Evolutionary conservation across 2,888 invertebrate species (phyloP), one percentile per base, ranked within the genome.

Genomic region (Xestia sexstrigata): DNA sequence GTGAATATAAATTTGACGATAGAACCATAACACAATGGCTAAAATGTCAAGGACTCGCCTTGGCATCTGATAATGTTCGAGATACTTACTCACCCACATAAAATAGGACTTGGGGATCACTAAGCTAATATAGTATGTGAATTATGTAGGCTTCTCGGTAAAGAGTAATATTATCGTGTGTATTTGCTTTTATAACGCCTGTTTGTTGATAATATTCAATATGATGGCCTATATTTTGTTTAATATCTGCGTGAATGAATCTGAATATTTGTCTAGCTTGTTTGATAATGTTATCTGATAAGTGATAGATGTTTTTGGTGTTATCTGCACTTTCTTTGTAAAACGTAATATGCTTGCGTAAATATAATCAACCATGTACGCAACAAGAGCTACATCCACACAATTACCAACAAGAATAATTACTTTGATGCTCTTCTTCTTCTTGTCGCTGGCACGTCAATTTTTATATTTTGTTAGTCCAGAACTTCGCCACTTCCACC

Each of bases 1-100:
- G 11, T 78, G 87, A 81, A 85, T 87, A 81, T 78, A 78, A 84
- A 84, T n/a, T 55, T 70, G 67, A 74, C 20, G 15, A 70, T 62
- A 9, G 65, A 45, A 60, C 42, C 42, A 78, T 84, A 70, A 78
- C 15, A 70, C 13, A 30, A 5, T 47, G 60, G 6, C 68, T 66
- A 69, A 39, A 81, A 81, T 78, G 78, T 81, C 84, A 85, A 87
- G 84, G 76, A 81, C 70, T 86, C 76, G 74, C 76, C 83, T 76
- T 79, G 84, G 83, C 86, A 86, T 86, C 75, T 79, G 52, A 69
- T 86, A 82, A 86, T 86, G 86, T 67, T 79, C 45, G 55, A 47
- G 81, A 85, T 72, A 76, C 70, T 69, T 30, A 81, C 67, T 76
- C 68, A 65, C 73, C 63, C 74, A 79, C 55, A 78, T 67, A 63